Base-by-base conservation (phyloP, 2,888 invertebrate species). In the Dasysyrphus albostriatus region DNA sequence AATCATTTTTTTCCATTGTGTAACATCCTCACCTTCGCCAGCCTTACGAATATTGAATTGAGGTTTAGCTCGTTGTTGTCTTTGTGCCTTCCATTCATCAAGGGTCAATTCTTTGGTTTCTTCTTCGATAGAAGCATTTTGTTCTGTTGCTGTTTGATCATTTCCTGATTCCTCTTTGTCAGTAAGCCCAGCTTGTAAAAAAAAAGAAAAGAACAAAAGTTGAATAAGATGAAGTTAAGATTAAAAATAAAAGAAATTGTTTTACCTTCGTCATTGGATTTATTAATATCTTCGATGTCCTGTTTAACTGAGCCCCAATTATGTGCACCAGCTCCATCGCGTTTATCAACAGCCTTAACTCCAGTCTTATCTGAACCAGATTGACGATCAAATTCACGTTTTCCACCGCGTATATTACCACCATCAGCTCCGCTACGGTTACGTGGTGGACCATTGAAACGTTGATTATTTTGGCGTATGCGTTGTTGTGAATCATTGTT, bases 281-380 rank as follows among this genome's bases (percentile, higher is more conserved):
- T 92, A 78, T 90, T 92, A 29, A 91, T 85, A 78, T 92, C 92
- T 94, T 96, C 97, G 90, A 98, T 95, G 90, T 98, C 97, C 93
- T 98, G 98, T 93, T 97, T 97, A 90, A 97, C 95, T 88, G 97
- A 97, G 90, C 98, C 98, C 98, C 98, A 98, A 94, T 98, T 98
- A 93, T 98, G 97, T 89, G 98, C 96, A 89, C 98, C 98, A 92
- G 95, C 97, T 90, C 98, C 98, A 90, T 98, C 98, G 89, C 97
- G 96, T 94, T 98, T 98, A 93, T 98, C 98, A 90, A 97, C 95
- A 88, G 98, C 95, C 93, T 98, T 98, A 88, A 98, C 96, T 90
- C 98, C 98, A 91, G 98, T 98, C 94, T 97, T 98, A 93, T 98
- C 98, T 84, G 98, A 98, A 89, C 98, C 98, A 90, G 98, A 98